These are phyloP conservation scores for Sycophaga agraensis DNA, from an alignment of 1,140 invertebrate species.

Conservation along the genomic window DNA sequence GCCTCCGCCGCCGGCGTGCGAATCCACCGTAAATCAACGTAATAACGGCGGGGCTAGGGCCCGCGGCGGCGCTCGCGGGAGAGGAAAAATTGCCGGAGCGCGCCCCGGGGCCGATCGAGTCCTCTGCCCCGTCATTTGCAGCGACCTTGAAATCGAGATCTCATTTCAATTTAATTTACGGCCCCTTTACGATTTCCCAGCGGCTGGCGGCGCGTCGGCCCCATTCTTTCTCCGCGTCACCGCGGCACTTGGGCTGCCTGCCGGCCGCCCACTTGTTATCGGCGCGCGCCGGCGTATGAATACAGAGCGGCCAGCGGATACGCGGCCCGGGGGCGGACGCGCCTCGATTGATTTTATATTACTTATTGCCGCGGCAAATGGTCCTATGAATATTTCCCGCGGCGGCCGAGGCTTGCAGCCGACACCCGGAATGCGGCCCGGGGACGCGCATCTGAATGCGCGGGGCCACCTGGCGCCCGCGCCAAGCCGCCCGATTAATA, in stretches of 20 bases:
- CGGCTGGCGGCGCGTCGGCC: not conserved
- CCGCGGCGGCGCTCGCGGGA: not conserved
- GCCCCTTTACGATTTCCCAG: not conserved
- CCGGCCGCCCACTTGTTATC: constrained; percentile 5
- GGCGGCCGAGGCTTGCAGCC: no score
- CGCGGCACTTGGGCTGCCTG: not conserved
- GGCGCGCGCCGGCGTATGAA: no score
- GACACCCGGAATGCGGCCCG: no score
- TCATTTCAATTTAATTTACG: constrained; percentile 24
- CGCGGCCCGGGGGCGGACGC: not conserved
- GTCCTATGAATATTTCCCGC: no score
- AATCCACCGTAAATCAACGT: constrained; percentile 24
- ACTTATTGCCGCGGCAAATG: no score
- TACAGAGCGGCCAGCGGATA: not conserved
- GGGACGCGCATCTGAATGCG: no score
- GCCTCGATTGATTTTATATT: not conserved
- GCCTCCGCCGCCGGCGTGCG: not conserved
- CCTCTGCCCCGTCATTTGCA: constrained; percentile 15
- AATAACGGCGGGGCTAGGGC: not conserved
- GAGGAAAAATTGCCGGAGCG: no score
- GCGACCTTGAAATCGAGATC: constrained; percentile 23
- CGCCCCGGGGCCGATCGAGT: no score
- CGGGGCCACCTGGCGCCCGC: no score
- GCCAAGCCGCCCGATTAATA: no score
- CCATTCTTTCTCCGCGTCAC: not conserved